Conservation (phyloP, 2,797 vertebrate genomes). For the Gila robusta region DNA sequence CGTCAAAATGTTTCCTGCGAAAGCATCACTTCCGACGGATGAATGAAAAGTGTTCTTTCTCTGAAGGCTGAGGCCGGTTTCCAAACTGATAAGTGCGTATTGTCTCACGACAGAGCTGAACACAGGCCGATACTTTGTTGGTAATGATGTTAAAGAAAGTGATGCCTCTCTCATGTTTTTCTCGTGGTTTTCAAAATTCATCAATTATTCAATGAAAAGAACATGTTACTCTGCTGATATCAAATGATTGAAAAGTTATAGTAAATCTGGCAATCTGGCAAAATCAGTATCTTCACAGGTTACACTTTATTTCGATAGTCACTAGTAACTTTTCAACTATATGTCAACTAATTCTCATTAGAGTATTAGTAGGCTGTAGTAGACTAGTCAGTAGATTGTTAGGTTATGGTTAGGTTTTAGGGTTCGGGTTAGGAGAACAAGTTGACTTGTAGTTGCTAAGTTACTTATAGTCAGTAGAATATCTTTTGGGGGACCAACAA, state of each 20-base stretch:
- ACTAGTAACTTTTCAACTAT: no score
- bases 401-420: no score
- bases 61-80: conserved; percentile 39
- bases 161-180: neutral
- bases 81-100: conserved; percentile 19
- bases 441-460: no score
- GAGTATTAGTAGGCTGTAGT: no score
- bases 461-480: no score
- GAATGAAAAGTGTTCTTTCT: conserved; percentile 31
- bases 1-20: neutral
- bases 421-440: no score
- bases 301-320: no score
- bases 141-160: conserved; percentile 34
- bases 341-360: no score
- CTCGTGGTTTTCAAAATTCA: neutral
- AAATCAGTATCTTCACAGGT: no score
- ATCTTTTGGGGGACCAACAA: no score
- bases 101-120: conserved; percentile 24
- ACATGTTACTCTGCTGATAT: neutral
- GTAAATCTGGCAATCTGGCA: neutral
- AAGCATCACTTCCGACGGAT: conserved; percentile 18
- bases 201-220: neutral
- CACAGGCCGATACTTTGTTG: conserved; percentile 39
- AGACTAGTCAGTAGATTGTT: no score
- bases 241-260: neutral